A percentile compares a stretch with the other conserved stretches of the same genome.
phyloP scores from a whole-genome alignment of 2,797 vertebrate species.

The Molothrus ater region DNA sequence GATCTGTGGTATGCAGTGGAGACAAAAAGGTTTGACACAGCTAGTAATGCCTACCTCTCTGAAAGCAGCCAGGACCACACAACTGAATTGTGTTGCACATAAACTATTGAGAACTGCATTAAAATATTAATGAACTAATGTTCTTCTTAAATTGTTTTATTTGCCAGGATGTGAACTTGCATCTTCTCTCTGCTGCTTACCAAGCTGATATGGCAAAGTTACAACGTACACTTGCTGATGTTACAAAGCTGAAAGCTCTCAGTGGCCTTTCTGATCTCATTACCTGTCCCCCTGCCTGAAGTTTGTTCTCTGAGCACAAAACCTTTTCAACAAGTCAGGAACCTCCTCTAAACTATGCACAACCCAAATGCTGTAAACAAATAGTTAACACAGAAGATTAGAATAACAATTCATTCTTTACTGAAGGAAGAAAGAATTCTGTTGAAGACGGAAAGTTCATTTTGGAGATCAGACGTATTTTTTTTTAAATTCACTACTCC shows the following conservation, averaged over 20 bases:
- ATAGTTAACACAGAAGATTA: background rate
- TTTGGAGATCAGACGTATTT: background rate
- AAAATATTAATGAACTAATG: slow-evolving; percentile 39
- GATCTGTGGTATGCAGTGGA: slow-evolving; percentile 40
- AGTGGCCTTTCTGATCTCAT: background rate
- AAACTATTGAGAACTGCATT: slow-evolving; percentile 33
- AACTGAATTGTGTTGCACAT: slow-evolving; percentile 18
- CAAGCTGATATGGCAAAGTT: background rate
- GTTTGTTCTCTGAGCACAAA: background rate
- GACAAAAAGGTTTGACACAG: slow-evolving; percentile 60
- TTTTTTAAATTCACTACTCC: background rate
- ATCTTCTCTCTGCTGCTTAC: background rate
- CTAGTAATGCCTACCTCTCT: slow-evolving; percentile 18
- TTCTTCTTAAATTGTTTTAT: slow-evolving; percentile 9
- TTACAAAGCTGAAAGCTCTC: background rate
- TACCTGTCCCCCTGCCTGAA: background rate
- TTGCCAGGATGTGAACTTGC: slow-evolving; percentile 15
- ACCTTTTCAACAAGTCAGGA: background rate
- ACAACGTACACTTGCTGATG: background rate
- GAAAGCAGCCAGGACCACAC: slow-evolving; percentile 22
- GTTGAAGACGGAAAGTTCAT: background rate
- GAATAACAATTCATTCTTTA: background rate
- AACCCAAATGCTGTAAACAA: background rate
- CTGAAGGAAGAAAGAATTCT: background rate
- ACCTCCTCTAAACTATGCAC: background rate